A percentile compares a stretch with the other conserved stretches of the same genome.
Conservation (phyloP, 2,888 invertebrate species). For the Ochropleura plecta region DNA sequence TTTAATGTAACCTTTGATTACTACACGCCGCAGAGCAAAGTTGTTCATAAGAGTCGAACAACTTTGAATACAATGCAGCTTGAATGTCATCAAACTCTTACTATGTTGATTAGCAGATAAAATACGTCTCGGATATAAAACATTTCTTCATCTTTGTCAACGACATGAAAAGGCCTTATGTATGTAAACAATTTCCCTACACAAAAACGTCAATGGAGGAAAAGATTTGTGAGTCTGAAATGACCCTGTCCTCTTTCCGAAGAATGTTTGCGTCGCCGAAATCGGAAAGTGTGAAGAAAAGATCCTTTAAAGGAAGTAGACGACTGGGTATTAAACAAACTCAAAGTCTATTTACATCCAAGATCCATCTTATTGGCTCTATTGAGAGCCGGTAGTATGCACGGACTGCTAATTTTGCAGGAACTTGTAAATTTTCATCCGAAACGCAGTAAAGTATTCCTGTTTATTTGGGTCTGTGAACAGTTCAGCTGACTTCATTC, state of each 20-base stretch:
- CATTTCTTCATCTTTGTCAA: slow-evolving; percentile 11
- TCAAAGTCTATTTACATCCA: slow-evolving; percentile 52
- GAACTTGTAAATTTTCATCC: slow-evolving; percentile 43
- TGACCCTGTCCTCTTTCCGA: slow-evolving; percentile 42
- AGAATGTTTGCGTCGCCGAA: slow-evolving; percentile 51
- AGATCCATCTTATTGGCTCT: slow-evolving; percentile 46
- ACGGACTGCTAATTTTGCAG: slow-evolving; percentile 45
- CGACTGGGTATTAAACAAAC: slow-evolving; percentile 48
- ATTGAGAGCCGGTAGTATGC: slow-evolving; percentile 42
- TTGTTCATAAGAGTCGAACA: slow-evolving; percentile 15
- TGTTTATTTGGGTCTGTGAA: slow-evolving; percentile 27
- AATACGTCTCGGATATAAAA: slow-evolving; percentile 19
- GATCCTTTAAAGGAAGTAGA: slow-evolving; percentile 41
- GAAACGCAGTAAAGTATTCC: slow-evolving; percentile 21
- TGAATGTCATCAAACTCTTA: slow-evolving; percentile 27
- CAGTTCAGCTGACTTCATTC: slow-evolving; percentile 37
- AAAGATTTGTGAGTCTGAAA: slow-evolving; percentile 47
- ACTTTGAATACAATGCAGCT: slow-evolving; percentile 43
- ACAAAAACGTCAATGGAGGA: slow-evolving; percentile 27
- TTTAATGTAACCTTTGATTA: slow-evolving; percentile 52
- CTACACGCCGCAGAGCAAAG: slow-evolving; percentile 23
- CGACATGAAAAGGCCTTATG: slow-evolving; percentile 14
- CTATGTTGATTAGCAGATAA: slow-evolving; percentile 30
- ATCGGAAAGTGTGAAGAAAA: slow-evolving; percentile 57
- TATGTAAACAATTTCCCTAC: slow-evolving; percentile 38